These are phyloP conservation scores for Salmo trutta DNA, from an alignment of 2,797 vertebrate species.

Conservation along the genomic window DNA sequence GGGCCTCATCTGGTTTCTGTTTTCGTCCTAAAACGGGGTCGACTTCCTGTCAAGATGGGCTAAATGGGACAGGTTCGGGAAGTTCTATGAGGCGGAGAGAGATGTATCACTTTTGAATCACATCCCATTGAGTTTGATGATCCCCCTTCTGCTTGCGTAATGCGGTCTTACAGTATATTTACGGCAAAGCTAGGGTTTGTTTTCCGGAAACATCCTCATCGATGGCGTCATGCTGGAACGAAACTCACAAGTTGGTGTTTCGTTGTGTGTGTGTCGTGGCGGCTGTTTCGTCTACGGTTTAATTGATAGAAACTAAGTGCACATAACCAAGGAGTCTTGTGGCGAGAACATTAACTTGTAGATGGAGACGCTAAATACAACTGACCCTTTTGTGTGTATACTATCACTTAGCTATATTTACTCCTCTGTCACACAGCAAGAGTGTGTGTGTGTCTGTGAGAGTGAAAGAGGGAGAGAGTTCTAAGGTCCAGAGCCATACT, in stretches of 20 bases:
- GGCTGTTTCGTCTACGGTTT: conserved; percentile 46
- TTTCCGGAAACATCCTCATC: conserved; percentile 49
- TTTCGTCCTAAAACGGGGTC: conserved; percentile 21
- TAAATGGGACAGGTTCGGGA: conserved; percentile 44
- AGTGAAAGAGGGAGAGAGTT: conserved; percentile 14
- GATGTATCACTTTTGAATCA: conserved; percentile 43
- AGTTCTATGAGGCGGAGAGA: neutral
- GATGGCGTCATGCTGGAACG: conserved; percentile 41
- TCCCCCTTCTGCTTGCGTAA: conserved; percentile 16
- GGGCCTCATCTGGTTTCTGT: conserved; percentile 34
- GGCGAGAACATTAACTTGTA: conserved; percentile 38
- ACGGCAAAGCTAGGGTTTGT: conserved; percentile 48
- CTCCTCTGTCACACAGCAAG: neutral
- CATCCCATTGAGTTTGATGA: conserved; percentile 32
- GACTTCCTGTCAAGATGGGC: conserved; percentile 41
- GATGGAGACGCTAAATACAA: conserved; percentile 33
- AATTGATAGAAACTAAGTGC: conserved; percentile 47
- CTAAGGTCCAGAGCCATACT: neutral
- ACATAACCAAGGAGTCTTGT: conserved; percentile 27
- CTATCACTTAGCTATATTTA: neutral
- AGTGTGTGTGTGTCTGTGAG: conserved; percentile 6
- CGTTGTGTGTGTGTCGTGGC: neutral
- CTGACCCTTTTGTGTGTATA: neutral
- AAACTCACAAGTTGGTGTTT: conserved; percentile 15
- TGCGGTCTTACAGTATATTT: conserved; percentile 37